Conservation (phyloP, 2,113 vertebrate species). For the Ceuthmochares aereus region DNA sequence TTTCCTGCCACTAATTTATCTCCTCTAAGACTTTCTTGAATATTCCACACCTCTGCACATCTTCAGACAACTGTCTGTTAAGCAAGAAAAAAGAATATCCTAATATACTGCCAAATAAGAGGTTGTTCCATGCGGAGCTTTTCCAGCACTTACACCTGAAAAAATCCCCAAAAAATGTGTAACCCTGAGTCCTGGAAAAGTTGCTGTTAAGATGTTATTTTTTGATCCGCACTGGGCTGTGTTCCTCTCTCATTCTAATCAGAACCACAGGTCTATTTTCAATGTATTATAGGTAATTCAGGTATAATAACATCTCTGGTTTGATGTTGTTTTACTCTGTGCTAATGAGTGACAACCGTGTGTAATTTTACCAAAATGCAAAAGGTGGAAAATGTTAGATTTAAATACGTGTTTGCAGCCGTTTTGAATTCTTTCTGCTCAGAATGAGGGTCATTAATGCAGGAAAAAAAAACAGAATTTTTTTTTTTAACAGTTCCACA, state of each 20-base stretch:
- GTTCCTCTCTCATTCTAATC: neutral
- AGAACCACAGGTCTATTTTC: neutral
- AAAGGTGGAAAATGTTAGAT: neutral
- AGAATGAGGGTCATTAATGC: neutral
- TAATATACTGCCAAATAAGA: neutral
- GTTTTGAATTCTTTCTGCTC: neutral
- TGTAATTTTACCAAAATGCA: neutral
- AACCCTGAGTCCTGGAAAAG: neutral
- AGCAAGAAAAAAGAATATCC: neutral
- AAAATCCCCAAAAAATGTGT: neutral
- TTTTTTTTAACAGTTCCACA: neutral
- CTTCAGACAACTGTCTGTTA: neutral
- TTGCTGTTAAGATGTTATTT: neutral
- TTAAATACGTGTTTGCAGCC: fast-evolving
- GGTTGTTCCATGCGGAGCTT: neutral
- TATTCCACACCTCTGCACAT: neutral
- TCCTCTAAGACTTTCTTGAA: neutral
- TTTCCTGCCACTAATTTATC: neutral
- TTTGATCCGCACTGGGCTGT: neutral
- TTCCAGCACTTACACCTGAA: neutral
- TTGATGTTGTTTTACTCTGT: neutral
- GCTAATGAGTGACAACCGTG: neutral
- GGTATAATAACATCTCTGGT: neutral
- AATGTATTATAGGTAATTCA: neutral
- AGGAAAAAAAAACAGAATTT: neutral